Base-by-base conservation (phyloP, 1,140 invertebrate species). In the Xylocopa sonorina region DNA sequence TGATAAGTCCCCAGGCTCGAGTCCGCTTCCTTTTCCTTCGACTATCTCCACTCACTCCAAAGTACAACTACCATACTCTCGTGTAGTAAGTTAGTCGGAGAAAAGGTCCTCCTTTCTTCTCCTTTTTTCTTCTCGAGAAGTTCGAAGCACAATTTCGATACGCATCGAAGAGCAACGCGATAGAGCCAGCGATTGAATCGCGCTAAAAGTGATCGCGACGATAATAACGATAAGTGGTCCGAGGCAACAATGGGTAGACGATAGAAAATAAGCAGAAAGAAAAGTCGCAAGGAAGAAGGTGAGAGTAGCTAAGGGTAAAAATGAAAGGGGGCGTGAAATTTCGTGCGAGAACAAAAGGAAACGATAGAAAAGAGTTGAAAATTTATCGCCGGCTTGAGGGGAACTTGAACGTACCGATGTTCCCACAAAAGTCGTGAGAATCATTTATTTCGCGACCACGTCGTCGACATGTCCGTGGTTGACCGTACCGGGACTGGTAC, bases 401-500 rank as follows among this genome's bases (percentile, higher is more conserved):
- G 34, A 32, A 63, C 74, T 46, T 29, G 51, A 43, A 55, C 24
- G 73, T 27, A 34, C 38, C 6, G 41, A 10, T n/a, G 55, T 77
- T 77, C 75, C 75, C 75, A 77, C 75, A 77, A n/a, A n/a, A 77
- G n/a, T 43, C 66, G 75, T 77, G 75, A 58, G 75, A 77, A 77
- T 60, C 66, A 32, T 77, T 69, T 55, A 50, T 71, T 60, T 67
- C 53, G 27, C 51, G 24, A 46, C 21, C 74, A 24, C 10, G 41
- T 38, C 27, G 53, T 46, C 41, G 63, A 48, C 29, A 16, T 51
- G 34, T 14, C 21, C 12, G 60, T 21, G 24, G 27, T 64, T 24
- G n/a, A n/a, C n/a, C 58, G 32, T 38, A 58, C 21, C 5, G 10
- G 34, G 18, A n/a, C 55, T 34, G n/a, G 3, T 38, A 60, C 21